Evolutionary conservation across 2,113 vertebrate species (phyloP).

Genomic region (Otolemur garnettii): DNA sequence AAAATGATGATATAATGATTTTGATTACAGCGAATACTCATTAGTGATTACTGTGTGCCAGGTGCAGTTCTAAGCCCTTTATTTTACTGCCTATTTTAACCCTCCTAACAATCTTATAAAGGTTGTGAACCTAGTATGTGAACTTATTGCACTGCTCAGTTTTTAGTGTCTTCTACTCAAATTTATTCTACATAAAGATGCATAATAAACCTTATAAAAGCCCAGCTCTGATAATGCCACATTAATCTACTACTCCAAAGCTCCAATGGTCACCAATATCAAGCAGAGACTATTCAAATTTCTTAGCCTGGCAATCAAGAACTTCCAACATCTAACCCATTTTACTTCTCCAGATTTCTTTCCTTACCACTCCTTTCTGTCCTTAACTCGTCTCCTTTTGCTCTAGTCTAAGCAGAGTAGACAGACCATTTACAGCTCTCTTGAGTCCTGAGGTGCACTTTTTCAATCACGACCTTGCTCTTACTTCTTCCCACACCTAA

Average conservation of each 20-base stretch:
- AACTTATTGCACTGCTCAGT: slow-evolving; percentile 4
- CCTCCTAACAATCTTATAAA: not conserved
- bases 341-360: not conserved
- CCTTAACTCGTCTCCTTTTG: not conserved
- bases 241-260: not conserved
- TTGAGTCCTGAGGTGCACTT: not conserved
- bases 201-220: slow-evolving; percentile 17
- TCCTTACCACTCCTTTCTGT: not conserved
- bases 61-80: slow-evolving; percentile 14
- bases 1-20: not conserved
- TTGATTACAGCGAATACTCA: not conserved
- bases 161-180: slow-evolving; percentile 32
- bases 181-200: slow-evolving; percentile 24
- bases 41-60: not conserved
- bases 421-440: not conserved
- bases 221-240: slow-evolving; percentile 4
- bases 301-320: slow-evolving; percentile 31
- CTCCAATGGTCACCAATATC: not conserved
- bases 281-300: not conserved
- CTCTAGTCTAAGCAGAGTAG: not conserved
- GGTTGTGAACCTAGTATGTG: not conserved
- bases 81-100: not conserved
- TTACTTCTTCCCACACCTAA: not conserved
- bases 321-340: not conserved
- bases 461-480: slow-evolving; percentile 21